Conservation (phyloP, 2,113 vertebrate genomes). For the Okapia johnstoni region DNA sequence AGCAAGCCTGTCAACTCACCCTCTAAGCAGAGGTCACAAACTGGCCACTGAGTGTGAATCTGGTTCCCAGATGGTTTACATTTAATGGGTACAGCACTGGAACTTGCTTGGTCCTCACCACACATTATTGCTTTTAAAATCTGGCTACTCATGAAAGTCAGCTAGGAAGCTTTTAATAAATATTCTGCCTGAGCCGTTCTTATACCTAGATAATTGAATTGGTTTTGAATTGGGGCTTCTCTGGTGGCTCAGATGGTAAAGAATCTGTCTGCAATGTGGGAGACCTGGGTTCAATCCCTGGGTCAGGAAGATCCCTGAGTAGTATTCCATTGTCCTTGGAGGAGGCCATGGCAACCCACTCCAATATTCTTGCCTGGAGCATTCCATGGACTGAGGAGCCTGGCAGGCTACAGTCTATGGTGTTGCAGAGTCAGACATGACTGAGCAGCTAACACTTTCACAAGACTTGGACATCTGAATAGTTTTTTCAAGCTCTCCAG, state of each 20-base stretch:
- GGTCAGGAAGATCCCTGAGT: not conserved
- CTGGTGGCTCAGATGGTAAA: not conserved
- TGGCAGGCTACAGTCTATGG: not conserved
- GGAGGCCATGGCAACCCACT: not conserved
- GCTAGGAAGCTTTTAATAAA: not conserved
- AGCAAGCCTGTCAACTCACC: not conserved
- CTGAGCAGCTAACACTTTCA: not conserved
- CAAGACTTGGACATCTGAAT: not conserved
- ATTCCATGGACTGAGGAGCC: not conserved
- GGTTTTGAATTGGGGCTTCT: not conserved
- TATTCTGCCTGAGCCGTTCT: not conserved
- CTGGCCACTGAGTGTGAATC: not conserved
- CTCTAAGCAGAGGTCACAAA: not conserved
- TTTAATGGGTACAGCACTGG: not conserved
- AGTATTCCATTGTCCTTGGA: not conserved
- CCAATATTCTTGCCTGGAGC: not conserved
- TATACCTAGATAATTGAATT: not conserved
- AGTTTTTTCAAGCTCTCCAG: not conserved
- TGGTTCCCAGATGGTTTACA: conserved; percentile 14
- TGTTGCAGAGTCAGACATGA: not conserved
- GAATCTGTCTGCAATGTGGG: not conserved
- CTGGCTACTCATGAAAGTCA: not conserved
- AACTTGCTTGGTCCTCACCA: not conserved
- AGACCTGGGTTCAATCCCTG: not conserved
- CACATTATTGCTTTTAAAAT: not conserved